Evolutionary conservation across 2,113 vertebrate species (phyloP).

Genomic region (Heteronetta atricapilla): DNA sequence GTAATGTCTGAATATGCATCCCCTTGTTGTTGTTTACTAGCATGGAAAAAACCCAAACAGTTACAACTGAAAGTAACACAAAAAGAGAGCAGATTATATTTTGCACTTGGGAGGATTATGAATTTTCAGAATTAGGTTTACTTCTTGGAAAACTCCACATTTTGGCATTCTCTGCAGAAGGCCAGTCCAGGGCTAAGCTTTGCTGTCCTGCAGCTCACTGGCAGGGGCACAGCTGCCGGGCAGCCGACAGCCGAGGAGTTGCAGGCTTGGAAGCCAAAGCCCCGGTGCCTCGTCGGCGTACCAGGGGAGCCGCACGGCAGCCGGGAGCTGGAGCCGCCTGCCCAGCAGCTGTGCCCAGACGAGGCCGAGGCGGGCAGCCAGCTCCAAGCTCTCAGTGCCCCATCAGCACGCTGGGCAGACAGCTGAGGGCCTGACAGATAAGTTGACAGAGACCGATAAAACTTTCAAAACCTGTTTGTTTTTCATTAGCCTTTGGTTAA

Average conservation of each 20-base stretch:
- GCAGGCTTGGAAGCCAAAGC: neutral
- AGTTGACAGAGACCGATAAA: neutral
- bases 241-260: neutral
- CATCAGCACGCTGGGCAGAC: neutral
- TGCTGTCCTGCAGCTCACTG: neutral
- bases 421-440: neutral
- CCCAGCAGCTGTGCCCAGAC: neutral
- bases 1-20: neutral
- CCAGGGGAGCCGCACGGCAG: neutral
- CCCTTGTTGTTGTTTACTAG: neutral
- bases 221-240: neutral
- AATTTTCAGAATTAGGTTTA: neutral
- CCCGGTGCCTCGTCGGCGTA: rapidly evolving
- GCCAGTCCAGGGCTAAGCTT: neutral
- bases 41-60: neutral
- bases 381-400: neutral
- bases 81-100: neutral
- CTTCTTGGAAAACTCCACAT: neutral
- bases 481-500: neutral
- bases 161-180: neutral
- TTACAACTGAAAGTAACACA: neutral
- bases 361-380: neutral
- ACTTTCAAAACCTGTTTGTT: neutral
- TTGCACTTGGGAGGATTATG: neutral
- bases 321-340: neutral